Conservation (phyloP, 2,113 vertebrate species). For the Plectropomus leopardus region DNA sequence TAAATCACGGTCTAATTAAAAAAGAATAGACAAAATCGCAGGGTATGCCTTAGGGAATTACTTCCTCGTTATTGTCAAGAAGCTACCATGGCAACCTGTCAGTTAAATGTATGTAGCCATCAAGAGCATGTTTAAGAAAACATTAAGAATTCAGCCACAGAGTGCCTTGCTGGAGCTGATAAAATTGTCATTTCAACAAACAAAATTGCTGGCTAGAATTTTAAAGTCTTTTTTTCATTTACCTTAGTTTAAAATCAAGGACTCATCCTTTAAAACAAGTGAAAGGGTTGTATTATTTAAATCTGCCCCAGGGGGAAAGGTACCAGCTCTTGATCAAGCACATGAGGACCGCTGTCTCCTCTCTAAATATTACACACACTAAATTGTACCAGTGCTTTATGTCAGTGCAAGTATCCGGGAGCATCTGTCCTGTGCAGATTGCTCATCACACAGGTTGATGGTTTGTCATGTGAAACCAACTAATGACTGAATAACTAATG, state of each 20-base stretch:
- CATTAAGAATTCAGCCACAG: too few relatives aligned
- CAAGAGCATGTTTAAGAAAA: too few relatives aligned
- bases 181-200: background rate
- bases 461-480: slow-evolving; percentile 22
- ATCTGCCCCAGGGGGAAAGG: background rate
- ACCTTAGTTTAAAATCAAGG: background rate
- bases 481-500: slow-evolving; percentile 27
- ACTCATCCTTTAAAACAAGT: background rate
- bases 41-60: too few relatives aligned
- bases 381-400: background rate
- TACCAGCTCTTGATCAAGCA: background rate
- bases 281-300: background rate
- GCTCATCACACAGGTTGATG: slow-evolving; percentile 21
- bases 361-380: background rate
- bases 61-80: too few relatives aligned
- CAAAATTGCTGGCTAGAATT: too few relatives aligned
- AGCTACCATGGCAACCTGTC: too few relatives aligned
- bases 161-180: background rate
- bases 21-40: too few relatives aligned
- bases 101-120: too few relatives aligned
- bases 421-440: slow-evolving; percentile 23
- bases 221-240: background rate
- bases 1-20: too few relatives aligned
- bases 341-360: background rate
- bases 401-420: background rate